Evolutionary conservation across 2,797 vertebrate species (phyloP).

Genomic region (Denticeps clupeoides): DNA sequence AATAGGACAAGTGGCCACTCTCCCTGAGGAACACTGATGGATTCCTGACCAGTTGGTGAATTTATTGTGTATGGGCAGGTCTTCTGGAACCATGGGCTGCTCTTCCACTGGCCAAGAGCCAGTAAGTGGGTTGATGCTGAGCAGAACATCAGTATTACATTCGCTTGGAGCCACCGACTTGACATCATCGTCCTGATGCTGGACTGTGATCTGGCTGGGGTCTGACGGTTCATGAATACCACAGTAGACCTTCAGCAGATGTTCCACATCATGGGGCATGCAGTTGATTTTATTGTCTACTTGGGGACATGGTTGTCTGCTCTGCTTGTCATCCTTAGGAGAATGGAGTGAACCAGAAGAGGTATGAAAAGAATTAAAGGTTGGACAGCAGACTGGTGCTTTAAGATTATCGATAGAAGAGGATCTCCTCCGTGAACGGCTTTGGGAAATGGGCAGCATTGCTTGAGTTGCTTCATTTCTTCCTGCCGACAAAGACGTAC

Average conservation of each 20-base stretch:
- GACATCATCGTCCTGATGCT: slow-evolving; percentile 38
- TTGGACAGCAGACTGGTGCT: no score
- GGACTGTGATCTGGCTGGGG: slow-evolving; percentile 19
- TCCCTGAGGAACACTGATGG: slow-evolving; percentile 32
- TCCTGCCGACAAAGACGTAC: no score
- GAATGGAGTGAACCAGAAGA: no score
- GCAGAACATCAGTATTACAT: slow-evolving; percentile 70
- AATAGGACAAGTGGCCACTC: slow-evolving; percentile 23
- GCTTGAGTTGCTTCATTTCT: no score
- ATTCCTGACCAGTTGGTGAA: slow-evolving; percentile 84
- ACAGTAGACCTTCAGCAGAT: slow-evolving; percentile 16
- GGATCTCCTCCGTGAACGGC: no score
- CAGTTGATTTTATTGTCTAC: no score
- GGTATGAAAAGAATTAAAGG: no score
- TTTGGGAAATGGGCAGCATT: no score
- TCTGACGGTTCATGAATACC: slow-evolving; percentile 29
- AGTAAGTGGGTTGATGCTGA: slow-evolving; percentile 48
- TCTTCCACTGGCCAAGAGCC: slow-evolving; percentile 25
- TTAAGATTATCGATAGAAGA: no score
- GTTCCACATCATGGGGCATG: no score
- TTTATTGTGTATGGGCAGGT: slow-evolving; percentile 82
- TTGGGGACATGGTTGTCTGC: no score
- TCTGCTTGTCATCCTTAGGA: no score
- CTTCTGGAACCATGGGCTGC: slow-evolving; percentile 41
- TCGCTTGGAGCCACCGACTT: slow-evolving; percentile 63